Evolutionary conservation across 2,888 invertebrate genomes (phyloP).

Genomic region (Yponomeuta malinellus): DNA sequence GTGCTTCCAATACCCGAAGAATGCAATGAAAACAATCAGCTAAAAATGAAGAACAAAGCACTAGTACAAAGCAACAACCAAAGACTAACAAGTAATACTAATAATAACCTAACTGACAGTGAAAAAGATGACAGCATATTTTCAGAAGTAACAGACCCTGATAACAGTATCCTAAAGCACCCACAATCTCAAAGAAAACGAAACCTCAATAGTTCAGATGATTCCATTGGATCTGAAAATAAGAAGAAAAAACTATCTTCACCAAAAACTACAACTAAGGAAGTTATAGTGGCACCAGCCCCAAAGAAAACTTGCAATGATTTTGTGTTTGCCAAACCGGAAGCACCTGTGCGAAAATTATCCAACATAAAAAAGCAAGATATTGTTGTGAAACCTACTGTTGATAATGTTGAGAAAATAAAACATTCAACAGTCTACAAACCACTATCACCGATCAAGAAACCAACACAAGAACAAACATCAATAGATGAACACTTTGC

Average conservation of each 20-base stretch:
- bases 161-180: conserved; percentile 11
- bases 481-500: conserved; percentile 14
- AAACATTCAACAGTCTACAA: neutral
- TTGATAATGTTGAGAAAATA: neutral
- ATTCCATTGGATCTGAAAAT: conserved; percentile 3
- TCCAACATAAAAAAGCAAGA: conserved; percentile 8
- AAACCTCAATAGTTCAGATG: conserved; percentile 3
- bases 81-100: neutral
- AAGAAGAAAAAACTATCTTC: conserved; percentile 11
- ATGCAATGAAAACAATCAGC: conserved; percentile 11
- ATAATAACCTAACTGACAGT: neutral
- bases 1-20: conserved; percentile 33
- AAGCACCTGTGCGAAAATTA: conserved; percentile 37
- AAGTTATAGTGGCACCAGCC: neutral
- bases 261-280: neutral
- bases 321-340: conserved; percentile 49
- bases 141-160: conserved; percentile 2
- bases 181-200: conserved; percentile 11
- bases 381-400: neutral
- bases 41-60: conserved; percentile 22
- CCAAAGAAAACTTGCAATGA: conserved; percentile 24
- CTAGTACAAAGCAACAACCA: conserved; percentile 14
- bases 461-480: conserved; percentile 1
- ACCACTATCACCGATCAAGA: neutral
- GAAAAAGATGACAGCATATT: conserved; percentile 8